A percentile compares a stretch with the other conserved stretches of the same genome.
These are phyloP conservation scores for Pachyrhynchus sulphureomaculatus DNA, from an alignment of 1,140 invertebrate genomes.

Conservation along the genomic window DNA sequence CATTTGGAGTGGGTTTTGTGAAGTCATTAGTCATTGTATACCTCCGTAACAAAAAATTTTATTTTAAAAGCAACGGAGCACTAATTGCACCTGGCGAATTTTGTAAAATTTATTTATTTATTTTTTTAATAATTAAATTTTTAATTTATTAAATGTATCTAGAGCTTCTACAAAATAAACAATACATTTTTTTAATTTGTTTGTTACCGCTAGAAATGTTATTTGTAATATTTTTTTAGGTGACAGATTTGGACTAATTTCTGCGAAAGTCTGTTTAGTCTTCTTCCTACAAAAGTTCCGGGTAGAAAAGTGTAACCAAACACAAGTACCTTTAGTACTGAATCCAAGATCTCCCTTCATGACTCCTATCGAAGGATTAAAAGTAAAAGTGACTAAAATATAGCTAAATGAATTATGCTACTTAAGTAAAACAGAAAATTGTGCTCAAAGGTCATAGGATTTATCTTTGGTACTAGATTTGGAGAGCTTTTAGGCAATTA, in stretches of 20 bases:
- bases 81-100: too few species aligned
- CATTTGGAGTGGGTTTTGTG: too few species aligned
- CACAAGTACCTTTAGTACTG: conserved; percentile 23
- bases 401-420: neutral
- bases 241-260: conserved; percentile 39
- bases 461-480: too few species aligned
- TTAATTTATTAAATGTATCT: too few species aligned
- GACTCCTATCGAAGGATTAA: conserved; percentile 30
- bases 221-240: conserved; percentile 38
- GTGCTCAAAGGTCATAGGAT: neutral
- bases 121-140: too few species aligned
- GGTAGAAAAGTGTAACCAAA: conserved; percentile 31
- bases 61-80: too few species aligned
- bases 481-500: too few species aligned
- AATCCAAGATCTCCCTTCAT: conserved; percentile 35
- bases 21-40: too few species aligned
- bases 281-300: conserved; percentile 36
- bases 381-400: conserved; percentile 21
- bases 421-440: neutral
- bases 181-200: too few species aligned
- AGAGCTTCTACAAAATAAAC: too few species aligned
- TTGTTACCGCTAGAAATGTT: too few species aligned
- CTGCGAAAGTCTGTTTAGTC: conserved; percentile 39
- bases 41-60: too few species aligned
- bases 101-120: neutral